These are phyloP conservation scores for Diploscapter pachys DNA, from an alignment of 1,140 invertebrate species.

Conservation along the genomic window DNA sequence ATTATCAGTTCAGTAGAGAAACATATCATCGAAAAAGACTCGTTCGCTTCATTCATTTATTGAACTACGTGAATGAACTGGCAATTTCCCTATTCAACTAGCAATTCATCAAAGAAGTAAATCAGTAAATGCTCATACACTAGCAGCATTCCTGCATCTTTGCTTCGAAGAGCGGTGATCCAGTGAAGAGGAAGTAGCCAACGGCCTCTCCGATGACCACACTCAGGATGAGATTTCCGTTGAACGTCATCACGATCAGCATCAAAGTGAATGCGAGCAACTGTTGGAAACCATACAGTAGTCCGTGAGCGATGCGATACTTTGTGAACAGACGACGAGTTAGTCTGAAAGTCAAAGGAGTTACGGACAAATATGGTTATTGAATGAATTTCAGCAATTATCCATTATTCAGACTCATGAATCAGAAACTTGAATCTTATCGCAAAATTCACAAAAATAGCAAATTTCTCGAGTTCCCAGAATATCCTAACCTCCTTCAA, in stretches of 20 bases:
- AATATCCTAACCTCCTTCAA: too few relatives aligned
- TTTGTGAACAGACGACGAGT: constrained; percentile 31
- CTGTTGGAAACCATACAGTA: constrained; percentile 31
- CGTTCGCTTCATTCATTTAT: too few relatives aligned
- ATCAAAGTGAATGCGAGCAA: constrained; percentile 33
- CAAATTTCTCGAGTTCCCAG: too few relatives aligned
- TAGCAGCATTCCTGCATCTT: constrained; percentile 29
- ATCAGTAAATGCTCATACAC: neutral
- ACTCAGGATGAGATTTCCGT: constrained; percentile 29
- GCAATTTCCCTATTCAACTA: too few relatives aligned
- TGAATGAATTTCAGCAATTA: neutral
- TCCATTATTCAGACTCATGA: too few relatives aligned
- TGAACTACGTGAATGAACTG: too few relatives aligned
- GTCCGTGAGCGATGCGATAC: constrained; percentile 32
- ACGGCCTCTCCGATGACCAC: constrained; percentile 37
- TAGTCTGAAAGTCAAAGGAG: constrained; percentile 20
- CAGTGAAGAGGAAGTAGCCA: constrained; percentile 41
- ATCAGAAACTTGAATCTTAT: too few relatives aligned
- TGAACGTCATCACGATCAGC: constrained; percentile 43
- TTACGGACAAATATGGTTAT: neutral
- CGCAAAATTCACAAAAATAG: too few relatives aligned
- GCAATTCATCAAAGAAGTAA: too few relatives aligned
- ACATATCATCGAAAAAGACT: too few relatives aligned
- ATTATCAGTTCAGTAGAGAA: too few relatives aligned
- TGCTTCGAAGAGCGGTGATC: constrained; percentile 32